phyloP scores from a whole-genome alignment of 2,888 invertebrate species.

The Netelia fuscicornis region DNA sequence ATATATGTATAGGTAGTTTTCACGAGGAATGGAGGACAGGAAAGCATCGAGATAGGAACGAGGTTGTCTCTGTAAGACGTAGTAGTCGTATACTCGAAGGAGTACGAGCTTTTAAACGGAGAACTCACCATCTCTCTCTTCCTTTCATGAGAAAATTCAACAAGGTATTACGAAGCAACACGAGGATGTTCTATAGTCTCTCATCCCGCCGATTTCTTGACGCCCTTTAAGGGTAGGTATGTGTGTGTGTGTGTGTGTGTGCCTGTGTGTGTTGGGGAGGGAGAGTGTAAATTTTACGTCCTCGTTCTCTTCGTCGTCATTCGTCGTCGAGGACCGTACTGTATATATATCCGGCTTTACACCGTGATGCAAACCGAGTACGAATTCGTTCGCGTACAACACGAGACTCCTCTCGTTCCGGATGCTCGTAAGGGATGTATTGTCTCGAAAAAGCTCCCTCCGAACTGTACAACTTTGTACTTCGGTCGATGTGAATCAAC shows the following conservation, averaged over 20 bases:
- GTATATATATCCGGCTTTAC: conserved; percentile 45
- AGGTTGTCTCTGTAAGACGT: conserved; percentile 16
- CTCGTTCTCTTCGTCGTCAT: conserved; percentile 1
- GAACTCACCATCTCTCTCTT: conserved; percentile 7
- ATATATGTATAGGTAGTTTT: conserved; percentile 1
- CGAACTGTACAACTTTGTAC: conserved; percentile 7
- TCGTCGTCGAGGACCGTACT: neutral
- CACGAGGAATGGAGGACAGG: conserved; percentile 14
- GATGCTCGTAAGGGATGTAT: conserved; percentile 61
- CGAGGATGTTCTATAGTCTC: conserved; percentile 18
- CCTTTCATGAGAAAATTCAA: conserved; percentile 56
- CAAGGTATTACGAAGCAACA: conserved; percentile 40
- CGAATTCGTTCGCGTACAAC: conserved; percentile 21
- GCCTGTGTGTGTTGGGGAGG: neutral
- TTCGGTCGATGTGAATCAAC: neutral
- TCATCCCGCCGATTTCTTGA: conserved; percentile 25
- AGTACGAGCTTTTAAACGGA: conserved; percentile 57
- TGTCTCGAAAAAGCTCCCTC: conserved; percentile 27
- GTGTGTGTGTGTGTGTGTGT: too few relatives aligned
- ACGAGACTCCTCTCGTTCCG: conserved; percentile 42
- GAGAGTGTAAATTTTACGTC: neutral
- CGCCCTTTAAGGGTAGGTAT: neutral
- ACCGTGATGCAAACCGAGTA: conserved; percentile 47
- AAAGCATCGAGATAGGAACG: conserved; percentile 33
- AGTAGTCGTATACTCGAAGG: conserved; percentile 24